A percentile compares a stretch with the other conserved stretches of the same genome.
These are phyloP conservation scores for Tachuris rubrigastra DNA, from an alignment of 2,113 vertebrate genomes.

Conservation along the genomic window DNA sequence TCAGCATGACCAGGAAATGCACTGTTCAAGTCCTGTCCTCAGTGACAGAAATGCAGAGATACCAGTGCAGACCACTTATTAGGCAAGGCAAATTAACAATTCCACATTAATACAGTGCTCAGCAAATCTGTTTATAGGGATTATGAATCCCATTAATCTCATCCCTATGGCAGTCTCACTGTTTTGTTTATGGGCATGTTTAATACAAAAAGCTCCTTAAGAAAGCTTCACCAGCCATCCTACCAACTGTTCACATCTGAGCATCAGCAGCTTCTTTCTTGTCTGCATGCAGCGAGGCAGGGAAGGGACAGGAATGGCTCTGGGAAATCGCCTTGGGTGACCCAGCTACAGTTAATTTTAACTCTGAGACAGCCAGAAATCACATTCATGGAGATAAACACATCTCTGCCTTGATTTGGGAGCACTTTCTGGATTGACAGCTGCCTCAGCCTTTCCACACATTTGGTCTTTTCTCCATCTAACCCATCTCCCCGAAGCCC, in stretches of 20 bases:
- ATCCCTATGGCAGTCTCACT: slow-evolving; percentile 34
- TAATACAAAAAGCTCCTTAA: slow-evolving; percentile 62
- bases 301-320: neutral
- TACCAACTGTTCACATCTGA: slow-evolving; percentile 22
- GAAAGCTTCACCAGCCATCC: slow-evolving; percentile 22
- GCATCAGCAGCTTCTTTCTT: neutral
- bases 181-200: slow-evolving; percentile 36
- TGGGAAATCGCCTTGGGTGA: slow-evolving; percentile 26
- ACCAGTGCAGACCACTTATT: neutral
- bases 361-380: slow-evolving; percentile 2
- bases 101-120: slow-evolving; percentile 26
- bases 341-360: slow-evolving; percentile 12
- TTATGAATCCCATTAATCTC: slow-evolving; percentile 65
- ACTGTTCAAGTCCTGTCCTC: neutral
- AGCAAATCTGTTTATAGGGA: slow-evolving; percentile 59
- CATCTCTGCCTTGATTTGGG: neutral
- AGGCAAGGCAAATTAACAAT: slow-evolving; percentile 58
- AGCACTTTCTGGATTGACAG: neutral
- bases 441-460: neutral
- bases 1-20: neutral
- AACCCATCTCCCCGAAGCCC: neutral
- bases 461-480: neutral
- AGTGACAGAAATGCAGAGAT: neutral
- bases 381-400: neutral
- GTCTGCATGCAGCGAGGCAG: neutral